A percentile compares a stretch with the other conserved stretches of the same genome.
Evolutionary conservation across 2,888 invertebrate genomes (phyloP).

Genomic region (Geotrupes spiniger): DNA sequence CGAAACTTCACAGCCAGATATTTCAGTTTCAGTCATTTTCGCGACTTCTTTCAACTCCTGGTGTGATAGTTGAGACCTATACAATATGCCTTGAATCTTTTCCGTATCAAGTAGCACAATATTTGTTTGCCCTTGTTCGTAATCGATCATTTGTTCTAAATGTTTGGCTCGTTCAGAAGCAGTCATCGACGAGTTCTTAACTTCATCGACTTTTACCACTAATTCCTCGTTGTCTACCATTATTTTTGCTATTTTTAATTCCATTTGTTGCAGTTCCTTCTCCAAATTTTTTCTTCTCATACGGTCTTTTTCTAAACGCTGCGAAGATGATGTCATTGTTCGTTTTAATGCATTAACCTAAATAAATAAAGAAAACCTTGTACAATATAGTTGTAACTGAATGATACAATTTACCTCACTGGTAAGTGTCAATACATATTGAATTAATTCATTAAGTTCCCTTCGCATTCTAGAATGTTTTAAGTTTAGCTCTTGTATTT

Average conservation of each 20-base stretch:
- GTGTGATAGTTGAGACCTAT: constrained; percentile 53
- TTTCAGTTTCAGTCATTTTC: constrained; percentile 51
- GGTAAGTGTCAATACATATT: constrained; percentile 44
- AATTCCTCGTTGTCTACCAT: constrained; percentile 41
- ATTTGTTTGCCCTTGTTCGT: constrained; percentile 55
- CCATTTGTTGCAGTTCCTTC: constrained; percentile 33
- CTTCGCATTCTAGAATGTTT: constrained; percentile 47
- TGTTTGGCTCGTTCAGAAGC: constrained; percentile 59
- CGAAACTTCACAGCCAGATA: constrained; percentile 51
- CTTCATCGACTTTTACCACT: constrained; percentile 53
- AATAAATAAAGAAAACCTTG: constrained; percentile 23
- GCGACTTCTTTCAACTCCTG: constrained; percentile 52
- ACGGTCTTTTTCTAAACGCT: constrained; percentile 41
- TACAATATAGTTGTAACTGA: constrained; percentile 8
- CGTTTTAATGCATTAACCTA: constrained; percentile 54
- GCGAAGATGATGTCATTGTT: constrained; percentile 50
- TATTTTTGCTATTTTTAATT: constrained; percentile 28
- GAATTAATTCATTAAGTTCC: constrained; percentile 39
- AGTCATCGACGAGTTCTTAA: constrained; percentile 55
- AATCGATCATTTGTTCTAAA: constrained; percentile 60
- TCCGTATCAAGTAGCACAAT: constrained; percentile 52
- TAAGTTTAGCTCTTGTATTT: constrained; percentile 47
- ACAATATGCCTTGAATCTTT: constrained; percentile 54
- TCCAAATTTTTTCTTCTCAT: constrained; percentile 34
- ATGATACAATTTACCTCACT: constrained; percentile 45